phyloP scores from a whole-genome alignment of 2,888 invertebrate genomes.

The Drosophila leonis region DNA sequence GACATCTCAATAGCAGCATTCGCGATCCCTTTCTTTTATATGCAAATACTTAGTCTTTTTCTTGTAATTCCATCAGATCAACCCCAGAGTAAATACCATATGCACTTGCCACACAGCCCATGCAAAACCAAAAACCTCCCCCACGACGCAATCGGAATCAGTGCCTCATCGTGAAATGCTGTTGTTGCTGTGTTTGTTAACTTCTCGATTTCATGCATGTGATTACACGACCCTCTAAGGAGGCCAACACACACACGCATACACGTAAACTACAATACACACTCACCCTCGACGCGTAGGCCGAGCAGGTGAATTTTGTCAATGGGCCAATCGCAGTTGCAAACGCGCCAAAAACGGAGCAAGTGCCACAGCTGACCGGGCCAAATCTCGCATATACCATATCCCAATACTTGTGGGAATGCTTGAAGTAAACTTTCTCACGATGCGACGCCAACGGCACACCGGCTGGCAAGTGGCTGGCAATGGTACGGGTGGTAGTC shows the following conservation, averaged over 20 bases:
- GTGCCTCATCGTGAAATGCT: slow-evolving; percentile 43
- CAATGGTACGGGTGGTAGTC: slow-evolving; percentile 56
- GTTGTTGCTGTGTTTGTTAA: slow-evolving; percentile 48
- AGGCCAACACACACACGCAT: slow-evolving; percentile 3
- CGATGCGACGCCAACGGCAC: slow-evolving; percentile 80
- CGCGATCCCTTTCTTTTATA: neutral
- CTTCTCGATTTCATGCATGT: slow-evolving; percentile 74
- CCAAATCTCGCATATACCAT: slow-evolving; percentile 54
- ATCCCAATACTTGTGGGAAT: slow-evolving; percentile 84
- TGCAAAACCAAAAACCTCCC: slow-evolving; percentile 60
- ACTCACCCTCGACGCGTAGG: slow-evolving; percentile 45
- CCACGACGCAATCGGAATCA: slow-evolving; percentile 58
- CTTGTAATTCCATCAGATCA: slow-evolving; percentile 7
- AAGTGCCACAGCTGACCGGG: slow-evolving; percentile 76
- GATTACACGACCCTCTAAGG: slow-evolving; percentile 59
- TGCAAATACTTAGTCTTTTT: slow-evolving; percentile 27
- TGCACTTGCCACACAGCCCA: slow-evolving; percentile 38
- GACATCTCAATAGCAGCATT: slow-evolving; percentile 1
- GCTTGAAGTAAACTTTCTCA: slow-evolving; percentile 85
- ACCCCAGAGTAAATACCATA: slow-evolving; percentile 18
- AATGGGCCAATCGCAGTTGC: slow-evolving; percentile 53
- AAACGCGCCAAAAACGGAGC: slow-evolving; percentile 55
- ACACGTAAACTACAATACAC: neutral
- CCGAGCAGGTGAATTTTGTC: slow-evolving; percentile 79
- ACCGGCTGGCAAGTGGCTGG: slow-evolving; percentile 74